Evolutionary conservation across 2,113 vertebrate genomes (phyloP), one percentile per base, ranked within the genome.

Genomic region (Prietella phreatophila): DNA sequence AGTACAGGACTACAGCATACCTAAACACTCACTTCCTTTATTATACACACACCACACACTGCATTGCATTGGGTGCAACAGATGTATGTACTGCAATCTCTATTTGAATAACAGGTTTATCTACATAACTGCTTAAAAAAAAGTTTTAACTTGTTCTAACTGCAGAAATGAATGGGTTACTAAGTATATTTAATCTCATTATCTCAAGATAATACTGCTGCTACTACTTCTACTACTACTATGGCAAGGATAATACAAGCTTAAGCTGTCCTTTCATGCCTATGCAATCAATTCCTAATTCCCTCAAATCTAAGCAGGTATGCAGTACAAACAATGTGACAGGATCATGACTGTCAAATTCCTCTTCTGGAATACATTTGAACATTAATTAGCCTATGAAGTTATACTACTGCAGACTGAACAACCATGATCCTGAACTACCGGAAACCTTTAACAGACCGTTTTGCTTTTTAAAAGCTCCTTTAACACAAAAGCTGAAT

Each of bases 1-100:
- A 22, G 42, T 53, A 76, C 58, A 56, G 85, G 42, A 65, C 39
- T 61, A 65, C 82, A 80, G 76, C 53, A 7, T 83, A 67, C 61
- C 14, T 67, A 50, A n/a, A 53, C 82, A 47, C 33, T 39, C 55
- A 11, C 8, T 60, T 36, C 55, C 9, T 79, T 56, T 81, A 56
- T 56, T 55, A 81, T 33, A 56, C n/a, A 58, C n/a, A 58, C 78
- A 81, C 53, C 19, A 22, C 0, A 79, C 76, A 55, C 27, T 27
- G 5, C 20, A 47, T 11, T 25, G 6, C 20, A 79, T 5, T 27
- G 42, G 20, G 14, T 79, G 27, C 14, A 82, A 11, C 30, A 82
- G n/a, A 56, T 25, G 20, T 60, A 19, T 25, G 30, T 36, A 50
- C 47, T 50, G 47, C 9, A 82, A 36, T 58, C 3, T 33, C 55